phyloP scores from a whole-genome alignment of 2,113 vertebrate genomes.

The Chionis minor region DNA sequence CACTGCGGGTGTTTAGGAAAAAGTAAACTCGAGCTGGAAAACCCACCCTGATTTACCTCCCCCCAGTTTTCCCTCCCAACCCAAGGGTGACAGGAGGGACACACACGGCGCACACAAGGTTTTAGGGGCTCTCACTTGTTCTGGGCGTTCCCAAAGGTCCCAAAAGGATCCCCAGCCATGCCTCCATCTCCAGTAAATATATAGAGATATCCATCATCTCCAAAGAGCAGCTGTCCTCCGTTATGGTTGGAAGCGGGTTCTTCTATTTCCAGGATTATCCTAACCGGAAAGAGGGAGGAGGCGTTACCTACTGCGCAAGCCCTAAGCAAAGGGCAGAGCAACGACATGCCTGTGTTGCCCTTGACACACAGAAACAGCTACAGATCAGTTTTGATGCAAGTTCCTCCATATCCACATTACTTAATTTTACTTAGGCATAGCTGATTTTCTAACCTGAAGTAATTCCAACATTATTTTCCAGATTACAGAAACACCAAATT shows the following conservation, averaged over 20 bases:
- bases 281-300: conserved; percentile 35
- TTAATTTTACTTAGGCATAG: background rate
- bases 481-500: background rate
- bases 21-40: background rate
- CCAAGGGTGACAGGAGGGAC: background rate
- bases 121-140: conserved; percentile 85
- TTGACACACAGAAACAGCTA: background rate
- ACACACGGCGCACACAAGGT: background rate
- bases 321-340: background rate
- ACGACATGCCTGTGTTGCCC: fast-evolving
- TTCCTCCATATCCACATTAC: background rate
- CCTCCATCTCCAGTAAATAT: conserved; percentile 97
- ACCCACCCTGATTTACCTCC: background rate
- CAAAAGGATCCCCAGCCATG: conserved; percentile 97
- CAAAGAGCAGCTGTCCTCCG: conserved; percentile 92
- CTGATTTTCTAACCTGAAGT: background rate
- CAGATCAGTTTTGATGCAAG: background rate
- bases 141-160: conserved; percentile 91
- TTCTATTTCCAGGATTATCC: conserved; percentile 92
- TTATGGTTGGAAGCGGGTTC: conserved; percentile 98
- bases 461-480: background rate
- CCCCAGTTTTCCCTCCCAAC: background rate
- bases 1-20: background rate
- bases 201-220: conserved; percentile 91
- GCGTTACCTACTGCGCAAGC: background rate